Evolutionary conservation across 2,888 invertebrate species (phyloP).

Genomic region (Lepidochrysops patricia): DNA sequence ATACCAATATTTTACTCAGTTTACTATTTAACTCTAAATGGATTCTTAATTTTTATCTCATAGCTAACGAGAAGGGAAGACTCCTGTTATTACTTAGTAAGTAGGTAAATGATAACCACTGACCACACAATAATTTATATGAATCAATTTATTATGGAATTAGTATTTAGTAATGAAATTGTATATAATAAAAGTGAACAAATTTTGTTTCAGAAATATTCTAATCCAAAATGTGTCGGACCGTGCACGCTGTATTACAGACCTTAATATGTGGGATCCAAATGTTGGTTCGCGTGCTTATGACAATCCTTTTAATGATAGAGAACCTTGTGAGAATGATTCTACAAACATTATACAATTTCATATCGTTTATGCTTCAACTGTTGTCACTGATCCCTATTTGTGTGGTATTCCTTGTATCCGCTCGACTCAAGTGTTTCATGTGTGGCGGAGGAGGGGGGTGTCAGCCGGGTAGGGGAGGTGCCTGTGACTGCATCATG

Average conservation of each 20-base stretch:
- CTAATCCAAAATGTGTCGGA: constrained; percentile 48
- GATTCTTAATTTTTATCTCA: neutral
- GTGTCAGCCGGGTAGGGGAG: constrained; percentile 46
- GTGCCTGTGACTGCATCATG: constrained; percentile 53
- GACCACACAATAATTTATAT: no score
- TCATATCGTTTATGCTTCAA: constrained; percentile 53
- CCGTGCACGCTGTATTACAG: constrained; percentile 44
- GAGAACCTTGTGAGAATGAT: constrained; percentile 57
- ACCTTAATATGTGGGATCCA: constrained; percentile 50
- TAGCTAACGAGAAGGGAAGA: neutral
- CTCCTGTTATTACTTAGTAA: neutral
- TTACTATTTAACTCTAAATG: neutral
- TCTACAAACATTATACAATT: constrained; percentile 55
- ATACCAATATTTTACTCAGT: neutral
- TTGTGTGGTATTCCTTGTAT: constrained; percentile 48
- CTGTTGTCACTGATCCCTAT: constrained; percentile 54
- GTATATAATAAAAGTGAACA: neutral
- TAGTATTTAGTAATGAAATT: no score
- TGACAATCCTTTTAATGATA: constrained; percentile 56
- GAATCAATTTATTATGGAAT: no score
- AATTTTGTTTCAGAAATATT: constrained; percentile 29
- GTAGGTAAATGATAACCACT: neutral
- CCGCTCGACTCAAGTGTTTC: constrained; percentile 48
- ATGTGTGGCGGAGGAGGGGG: constrained; percentile 56
- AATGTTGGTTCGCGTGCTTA: constrained; percentile 55